A percentile compares a stretch with the other conserved stretches of the same genome.
phyloP scores from a whole-genome alignment of 2,113 vertebrate species.

The Pantherophis guttatus region DNA sequence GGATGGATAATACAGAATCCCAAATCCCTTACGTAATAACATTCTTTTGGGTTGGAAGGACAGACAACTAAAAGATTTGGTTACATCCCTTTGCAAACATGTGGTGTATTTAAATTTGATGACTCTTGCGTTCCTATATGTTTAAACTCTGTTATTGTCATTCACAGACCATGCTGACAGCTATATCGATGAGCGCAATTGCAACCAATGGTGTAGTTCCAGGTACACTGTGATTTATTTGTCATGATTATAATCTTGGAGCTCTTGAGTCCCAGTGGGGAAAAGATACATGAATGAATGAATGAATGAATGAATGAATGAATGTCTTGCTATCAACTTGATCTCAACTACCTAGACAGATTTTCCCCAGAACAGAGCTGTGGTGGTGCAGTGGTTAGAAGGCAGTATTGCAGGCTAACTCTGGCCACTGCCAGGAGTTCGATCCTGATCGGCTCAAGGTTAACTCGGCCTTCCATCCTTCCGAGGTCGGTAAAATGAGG shows the following conservation, averaged over 20 bases:
- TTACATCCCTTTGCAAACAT: not conserved
- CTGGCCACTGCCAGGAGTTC: not conserved
- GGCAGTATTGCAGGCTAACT: not conserved
- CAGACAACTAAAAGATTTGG: not conserved
- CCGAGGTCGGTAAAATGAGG: not conserved
- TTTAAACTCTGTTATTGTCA: conserved; percentile 16
- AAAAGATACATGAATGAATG: not conserved
- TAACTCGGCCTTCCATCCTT: not conserved
- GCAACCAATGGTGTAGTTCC: conserved; percentile 95
- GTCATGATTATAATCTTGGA: not conserved
- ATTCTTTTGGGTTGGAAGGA: not conserved
- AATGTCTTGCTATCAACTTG: not conserved
- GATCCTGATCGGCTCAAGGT: not conserved
- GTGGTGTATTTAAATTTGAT: not conserved
- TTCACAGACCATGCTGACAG: conserved; percentile 88
- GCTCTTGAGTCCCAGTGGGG: no score
- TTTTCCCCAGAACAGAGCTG: not conserved
- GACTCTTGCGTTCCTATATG: not conserved
- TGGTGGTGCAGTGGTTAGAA: not conserved
- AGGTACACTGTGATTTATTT: conserved; percentile 67
- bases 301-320: not conserved
- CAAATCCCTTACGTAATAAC: not conserved
- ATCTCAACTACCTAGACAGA: not conserved
- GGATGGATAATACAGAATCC: not conserved
- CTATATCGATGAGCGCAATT: conserved; percentile 97